Evolutionary conservation across 2,888 invertebrate genomes (phyloP), one percentile per base, ranked within the genome.

Genomic region (Zeuzera pyrina): DNA sequence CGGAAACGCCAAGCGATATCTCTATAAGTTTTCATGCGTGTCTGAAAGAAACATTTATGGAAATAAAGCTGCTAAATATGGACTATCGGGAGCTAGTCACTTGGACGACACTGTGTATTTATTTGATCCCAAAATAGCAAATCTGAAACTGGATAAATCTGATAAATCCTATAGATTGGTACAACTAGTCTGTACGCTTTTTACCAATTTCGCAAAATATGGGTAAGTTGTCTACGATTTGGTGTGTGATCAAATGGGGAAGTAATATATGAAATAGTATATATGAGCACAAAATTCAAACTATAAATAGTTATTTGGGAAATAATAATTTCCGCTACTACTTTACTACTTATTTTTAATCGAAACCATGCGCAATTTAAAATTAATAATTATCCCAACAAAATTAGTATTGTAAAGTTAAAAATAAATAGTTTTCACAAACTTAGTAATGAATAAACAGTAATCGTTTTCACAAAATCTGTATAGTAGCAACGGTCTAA

Each of bases 101-200:
- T 36, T 66, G 11, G 74, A 74, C 10, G 74, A 74, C 30, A 30
- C 68, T 3, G 52, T 63, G 51, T 69, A 74, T 33, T 38, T 74
- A 7, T 68, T 77, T 14, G 44, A 69, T 21, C 40, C 57, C 0
- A 64, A 65, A 25, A 19, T 14, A 0, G 34, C 42, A 3, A 49
- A 57, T 12, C 15, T 70, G 12, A 49, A 51, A 2, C 30, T 67
- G 8, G 54, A 59, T 23, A 61, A 54, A 10, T 42, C 38, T 11
- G 52, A 47, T 10, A 52, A 49, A 31, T 59, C 60, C 13, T 62
- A 58, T 30, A 42, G 57, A 12, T 48, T 72, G 36, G 43, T 74
- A 2, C 46, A 62, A 12, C 52, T 63, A 12, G 53, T 51, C 5
- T 32, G 36, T 29, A 41, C 24, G 3, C 12, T 40, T n/a, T 39